Percentiles rank a stretch among this genome's conserved stretches.
phyloP scores from a whole-genome alignment of 2,888 invertebrate species.

The Cetonia aurata region DNA sequence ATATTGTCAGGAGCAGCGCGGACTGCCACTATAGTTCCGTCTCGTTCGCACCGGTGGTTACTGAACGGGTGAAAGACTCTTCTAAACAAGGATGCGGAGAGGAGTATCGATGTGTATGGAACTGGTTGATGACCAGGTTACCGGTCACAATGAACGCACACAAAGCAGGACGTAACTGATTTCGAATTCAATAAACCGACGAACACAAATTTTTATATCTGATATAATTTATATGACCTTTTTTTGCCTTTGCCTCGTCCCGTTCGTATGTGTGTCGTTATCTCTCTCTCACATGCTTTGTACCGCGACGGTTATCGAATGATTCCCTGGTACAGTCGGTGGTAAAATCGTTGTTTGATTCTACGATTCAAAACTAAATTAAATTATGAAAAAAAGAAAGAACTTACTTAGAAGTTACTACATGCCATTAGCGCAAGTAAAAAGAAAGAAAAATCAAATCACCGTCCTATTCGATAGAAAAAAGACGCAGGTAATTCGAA shows the following conservation, averaged over 20 bases:
- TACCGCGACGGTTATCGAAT: not conserved
- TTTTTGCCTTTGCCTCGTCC: not conserved
- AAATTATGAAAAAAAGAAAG: no score
- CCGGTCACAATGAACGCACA: constrained; percentile 26
- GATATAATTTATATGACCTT: constrained; percentile 33
- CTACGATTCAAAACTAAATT: no score
- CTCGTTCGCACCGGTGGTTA: not conserved
- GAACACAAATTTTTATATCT: constrained; percentile 35
- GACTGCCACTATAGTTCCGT: constrained; percentile 7
- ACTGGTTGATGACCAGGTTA: constrained; percentile 36
- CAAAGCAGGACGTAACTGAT: constrained; percentile 13
- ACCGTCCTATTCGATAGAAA: no score
- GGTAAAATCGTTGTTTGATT: no score
- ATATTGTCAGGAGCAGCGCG: constrained; percentile 26
- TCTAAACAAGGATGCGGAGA: not conserved
- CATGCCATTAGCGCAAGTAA: no score
- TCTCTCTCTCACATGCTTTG: not conserved
- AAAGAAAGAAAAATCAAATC: no score
- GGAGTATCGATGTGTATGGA: constrained; percentile 15
- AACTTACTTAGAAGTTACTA: no score
- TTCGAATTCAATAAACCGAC: constrained; percentile 32
- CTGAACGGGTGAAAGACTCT: no score
- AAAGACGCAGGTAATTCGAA: no score
- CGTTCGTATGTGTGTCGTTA: not conserved
- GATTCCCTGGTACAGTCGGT: no score